Conservation (phyloP, 2,113 vertebrate genomes). For the Raja brachyura region DNA sequence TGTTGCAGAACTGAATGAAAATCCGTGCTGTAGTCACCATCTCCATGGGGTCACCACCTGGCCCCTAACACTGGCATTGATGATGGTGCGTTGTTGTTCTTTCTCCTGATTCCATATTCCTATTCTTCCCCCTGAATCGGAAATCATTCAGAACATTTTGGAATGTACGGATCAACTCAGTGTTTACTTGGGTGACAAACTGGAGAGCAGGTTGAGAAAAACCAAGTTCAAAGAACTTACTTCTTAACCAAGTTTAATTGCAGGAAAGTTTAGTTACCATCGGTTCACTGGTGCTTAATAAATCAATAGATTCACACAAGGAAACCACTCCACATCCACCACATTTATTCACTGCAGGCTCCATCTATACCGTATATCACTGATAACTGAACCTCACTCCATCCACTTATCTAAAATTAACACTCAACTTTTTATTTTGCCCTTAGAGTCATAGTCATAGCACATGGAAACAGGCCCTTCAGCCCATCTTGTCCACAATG, state of each 20-base stretch:
- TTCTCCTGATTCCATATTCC: background rate
- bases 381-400: background rate
- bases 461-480: too few relatives aligned
- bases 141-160: background rate
- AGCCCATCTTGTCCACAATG: too few relatives aligned
- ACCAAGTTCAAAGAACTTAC: background rate
- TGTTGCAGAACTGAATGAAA: too few relatives aligned
- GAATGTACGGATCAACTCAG: background rate
- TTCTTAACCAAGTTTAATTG: constrained; percentile 6
- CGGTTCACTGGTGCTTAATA: background rate
- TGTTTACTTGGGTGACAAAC: too few relatives aligned
- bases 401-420: background rate
- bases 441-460: background rate
- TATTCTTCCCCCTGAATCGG: background rate
- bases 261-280: background rate
- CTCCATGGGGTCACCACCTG: too few relatives aligned
- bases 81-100: background rate
- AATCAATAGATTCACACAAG: background rate
- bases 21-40: too few relatives aligned
- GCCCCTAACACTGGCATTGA: too few relatives aligned
- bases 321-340: background rate
- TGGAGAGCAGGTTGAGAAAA: background rate
- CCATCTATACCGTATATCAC: background rate
- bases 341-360: background rate
- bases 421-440: constrained; percentile 20